Evolutionary conservation across 2,797 vertebrate species (phyloP).

Genomic region (Fringilla coelebs): DNA sequence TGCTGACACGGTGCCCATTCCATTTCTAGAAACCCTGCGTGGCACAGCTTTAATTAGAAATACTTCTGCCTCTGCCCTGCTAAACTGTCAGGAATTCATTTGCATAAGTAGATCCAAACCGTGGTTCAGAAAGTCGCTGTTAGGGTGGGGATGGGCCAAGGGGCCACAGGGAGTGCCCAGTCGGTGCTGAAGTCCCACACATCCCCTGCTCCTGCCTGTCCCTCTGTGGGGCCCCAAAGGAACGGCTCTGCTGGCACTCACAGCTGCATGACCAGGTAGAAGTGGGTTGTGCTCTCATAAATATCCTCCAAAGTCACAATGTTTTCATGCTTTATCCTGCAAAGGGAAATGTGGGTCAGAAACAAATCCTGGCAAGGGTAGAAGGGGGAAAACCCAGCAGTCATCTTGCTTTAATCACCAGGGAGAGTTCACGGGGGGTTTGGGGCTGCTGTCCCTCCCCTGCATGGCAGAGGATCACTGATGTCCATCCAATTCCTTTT

Average conservation of each 20-base stretch:
- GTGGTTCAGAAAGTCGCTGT: background rate
- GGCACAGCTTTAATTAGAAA: conserved; percentile 46
- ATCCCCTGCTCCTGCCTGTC: background rate
- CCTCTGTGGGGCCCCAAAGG: background rate
- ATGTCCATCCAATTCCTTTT: rapidly evolving
- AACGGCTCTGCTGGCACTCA: conserved; percentile 71
- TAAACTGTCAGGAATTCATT: conserved; percentile 4
- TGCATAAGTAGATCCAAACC: background rate
- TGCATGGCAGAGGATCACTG: rapidly evolving
- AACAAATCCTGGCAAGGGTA: background rate
- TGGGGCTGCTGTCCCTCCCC: background rate
- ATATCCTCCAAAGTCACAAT: conserved; percentile 93
- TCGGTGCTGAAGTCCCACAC: rapidly evolving
- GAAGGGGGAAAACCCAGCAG: background rate
- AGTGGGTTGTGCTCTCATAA: conserved; percentile 91
- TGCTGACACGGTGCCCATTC: background rate
- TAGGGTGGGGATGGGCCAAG: background rate
- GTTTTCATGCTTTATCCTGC: conserved; percentile 93
- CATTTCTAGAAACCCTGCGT: background rate
- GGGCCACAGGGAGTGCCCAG: rapidly evolving
- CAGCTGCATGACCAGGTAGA: conserved; percentile 97
- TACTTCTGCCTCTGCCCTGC: conserved; percentile 27
- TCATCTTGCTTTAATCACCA: background rate
- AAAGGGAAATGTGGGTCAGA: background rate
- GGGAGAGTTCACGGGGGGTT: background rate